Evolutionary conservation across 2,888 invertebrate species (phyloP).

Genomic region (Scelioninae gen. 1): DNA sequence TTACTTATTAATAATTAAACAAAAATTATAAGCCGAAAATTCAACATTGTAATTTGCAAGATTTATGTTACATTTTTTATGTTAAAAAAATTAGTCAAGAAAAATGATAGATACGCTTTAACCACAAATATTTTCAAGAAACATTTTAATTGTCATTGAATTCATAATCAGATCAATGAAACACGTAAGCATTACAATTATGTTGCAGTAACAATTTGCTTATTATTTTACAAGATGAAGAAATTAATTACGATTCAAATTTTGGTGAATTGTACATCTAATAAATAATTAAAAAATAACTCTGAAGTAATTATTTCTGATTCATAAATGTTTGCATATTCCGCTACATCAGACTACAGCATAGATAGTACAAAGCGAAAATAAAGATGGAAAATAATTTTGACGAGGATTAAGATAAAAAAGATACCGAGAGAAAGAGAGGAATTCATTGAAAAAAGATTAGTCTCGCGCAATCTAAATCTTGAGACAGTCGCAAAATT

Average conservation of each 20-base stretch:
- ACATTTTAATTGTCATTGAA: too few relatives aligned
- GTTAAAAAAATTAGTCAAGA: too few relatives aligned
- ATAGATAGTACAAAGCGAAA: not conserved
- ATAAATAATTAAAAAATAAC: conserved; percentile 27
- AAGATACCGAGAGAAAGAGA: not conserved
- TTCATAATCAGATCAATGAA: too few relatives aligned
- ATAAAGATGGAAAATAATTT: conserved; percentile 3
- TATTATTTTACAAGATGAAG: too few relatives aligned
- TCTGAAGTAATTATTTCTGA: conserved; percentile 48
- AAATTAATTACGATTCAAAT: conserved; percentile 32
- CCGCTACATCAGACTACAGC: conserved; percentile 12
- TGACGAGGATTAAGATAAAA: conserved; percentile 7
- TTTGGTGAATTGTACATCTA: conserved; percentile 11
- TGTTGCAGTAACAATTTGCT: too few relatives aligned
- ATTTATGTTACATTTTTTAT: too few relatives aligned
- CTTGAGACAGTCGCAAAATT: conserved; percentile 54
- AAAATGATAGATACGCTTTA: too few relatives aligned
- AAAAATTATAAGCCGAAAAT: too few relatives aligned
- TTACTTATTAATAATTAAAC: too few relatives aligned
- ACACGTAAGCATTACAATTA: too few relatives aligned
- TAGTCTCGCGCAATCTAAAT: conserved; percentile 53
- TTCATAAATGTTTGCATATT: conserved; percentile 44
- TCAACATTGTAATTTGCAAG: too few relatives aligned
- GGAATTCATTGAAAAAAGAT: conserved; percentile 48
- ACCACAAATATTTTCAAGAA: too few relatives aligned